Evolutionary conservation across 1,140 invertebrate genomes (phyloP).

Genomic region (Adoxophyes honmai): DNA sequence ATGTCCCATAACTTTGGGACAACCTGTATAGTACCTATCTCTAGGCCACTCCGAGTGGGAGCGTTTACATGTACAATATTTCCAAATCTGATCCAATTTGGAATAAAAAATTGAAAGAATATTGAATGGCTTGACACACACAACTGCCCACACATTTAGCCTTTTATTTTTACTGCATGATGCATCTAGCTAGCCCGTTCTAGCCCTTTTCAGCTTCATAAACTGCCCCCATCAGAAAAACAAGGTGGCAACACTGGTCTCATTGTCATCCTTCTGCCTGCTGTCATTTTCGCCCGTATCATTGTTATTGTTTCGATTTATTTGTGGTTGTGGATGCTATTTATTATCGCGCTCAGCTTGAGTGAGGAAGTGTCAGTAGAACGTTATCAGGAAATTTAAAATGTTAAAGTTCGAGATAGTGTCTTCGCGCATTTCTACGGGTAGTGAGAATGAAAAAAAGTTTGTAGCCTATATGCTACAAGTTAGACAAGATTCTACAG

Average conservation of each 20-base stretch:
- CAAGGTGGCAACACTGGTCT: background rate
- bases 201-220: no score
- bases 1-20: no score
- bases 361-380: background rate
- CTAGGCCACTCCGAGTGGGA: no score
- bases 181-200: no score
- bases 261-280: background rate
- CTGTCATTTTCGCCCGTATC: background rate
- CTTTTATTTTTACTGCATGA: no score
- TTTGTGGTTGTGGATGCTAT: background rate
- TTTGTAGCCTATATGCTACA: slow-evolving; percentile 81
- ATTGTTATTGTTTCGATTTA: slow-evolving; percentile 9
- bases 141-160: no score
- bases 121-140: no score
- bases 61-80: no score
- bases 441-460: slow-evolving; percentile 78
- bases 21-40: no score
- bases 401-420: slow-evolving; percentile 71
- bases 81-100: no score
- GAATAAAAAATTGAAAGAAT: no score
- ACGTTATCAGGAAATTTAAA: slow-evolving; percentile 14
- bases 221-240: no score
- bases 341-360: background rate
- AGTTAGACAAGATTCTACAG: slow-evolving; percentile 73
- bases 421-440: slow-evolving; percentile 58